Base-by-base conservation (phyloP, 2,888 invertebrate species). In the Latheticus oryzae region DNA sequence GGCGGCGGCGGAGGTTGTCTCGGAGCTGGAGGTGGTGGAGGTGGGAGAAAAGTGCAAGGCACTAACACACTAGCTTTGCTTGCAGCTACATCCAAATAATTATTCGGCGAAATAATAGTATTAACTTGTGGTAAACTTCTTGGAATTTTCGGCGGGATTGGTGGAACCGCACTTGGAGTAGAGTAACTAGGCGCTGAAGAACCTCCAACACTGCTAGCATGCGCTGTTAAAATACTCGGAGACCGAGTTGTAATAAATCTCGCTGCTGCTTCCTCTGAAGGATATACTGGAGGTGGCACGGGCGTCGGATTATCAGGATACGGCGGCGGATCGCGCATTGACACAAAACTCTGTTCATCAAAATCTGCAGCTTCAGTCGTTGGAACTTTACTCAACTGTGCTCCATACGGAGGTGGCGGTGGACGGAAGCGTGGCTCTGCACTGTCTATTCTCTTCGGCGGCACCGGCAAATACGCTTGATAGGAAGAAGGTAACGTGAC, bases 171-270 rank as follows among this genome's bases (percentile, higher is more conserved):
- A 64, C 69, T 75, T 5, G 83, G 81, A 21, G 48, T 79, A 1
- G 84, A 83, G 71, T 82, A 85, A 67, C 82, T 82, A 11, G 84
- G 84, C 48, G 86, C 84, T 37, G 87, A 84, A 48, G 84, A 84
- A 3, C 84, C 80, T 62, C 83, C 84, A 2, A 90, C 86, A 59
- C 87, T 82, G 50, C 87, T 88, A 0, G 90, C 86, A 73, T 90
- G 90, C 5, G 91, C 90, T 70, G 88, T 90, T 12, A 90, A 80
- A 60, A 91, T 87, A 72, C 86, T 90, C 76, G 89, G 88, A 0
- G 91, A 88, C 60, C 89, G 84, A 0, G 89, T 87, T 16, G 89
- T 90, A 21, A 91, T 89, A 63, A 91, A 88, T 61, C 91, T 82
- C 0, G 90, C 91, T 38, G 88, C 82, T 0, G 88, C 87, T 79